phyloP scores from a whole-genome alignment of 2,888 invertebrate species.

The Eurois occulta region DNA sequence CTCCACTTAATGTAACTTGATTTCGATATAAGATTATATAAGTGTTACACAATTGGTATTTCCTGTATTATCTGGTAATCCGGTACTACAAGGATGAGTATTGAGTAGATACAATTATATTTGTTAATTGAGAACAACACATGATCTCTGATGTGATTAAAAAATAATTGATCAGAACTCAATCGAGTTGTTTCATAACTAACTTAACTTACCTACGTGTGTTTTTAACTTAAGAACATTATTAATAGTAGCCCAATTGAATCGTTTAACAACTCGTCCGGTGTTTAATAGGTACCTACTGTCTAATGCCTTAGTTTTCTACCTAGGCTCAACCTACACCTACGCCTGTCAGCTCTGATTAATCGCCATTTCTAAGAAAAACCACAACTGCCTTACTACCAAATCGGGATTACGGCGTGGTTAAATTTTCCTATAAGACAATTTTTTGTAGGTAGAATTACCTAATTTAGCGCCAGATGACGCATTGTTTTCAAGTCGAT shows the following conservation, averaged over 20 bases:
- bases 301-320: not conserved
- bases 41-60: slow-evolving; percentile 62
- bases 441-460: slow-evolving; percentile 19
- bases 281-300: not conserved
- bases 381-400: slow-evolving; percentile 25
- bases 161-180: slow-evolving; percentile 14
- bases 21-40: slow-evolving; percentile 63
- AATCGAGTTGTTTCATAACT: slow-evolving; percentile 16
- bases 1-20: slow-evolving; percentile 69
- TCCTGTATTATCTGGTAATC: slow-evolving; percentile 58
- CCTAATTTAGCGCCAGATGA: slow-evolving; percentile 6
- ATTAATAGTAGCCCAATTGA: slow-evolving; percentile 17
- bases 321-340: slow-evolving; percentile 29
- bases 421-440: slow-evolving; percentile 2
- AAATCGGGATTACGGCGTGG: slow-evolving; percentile 24
- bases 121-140: slow-evolving; percentile 22
- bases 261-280: slow-evolving; percentile 3
- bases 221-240: slow-evolving; percentile 4
- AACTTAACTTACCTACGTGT: too few relatives aligned
- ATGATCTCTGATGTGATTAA: slow-evolving; percentile 17
- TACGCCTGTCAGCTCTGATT: slow-evolving; percentile 25
- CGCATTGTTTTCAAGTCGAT: slow-evolving; percentile 19
- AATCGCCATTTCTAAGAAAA: slow-evolving; percentile 36
- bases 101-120: slow-evolving; percentile 44
- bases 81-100: slow-evolving; percentile 49